Base-by-base conservation (phyloP, 2,113 vertebrate species). In the Callipepla californica region DNA sequence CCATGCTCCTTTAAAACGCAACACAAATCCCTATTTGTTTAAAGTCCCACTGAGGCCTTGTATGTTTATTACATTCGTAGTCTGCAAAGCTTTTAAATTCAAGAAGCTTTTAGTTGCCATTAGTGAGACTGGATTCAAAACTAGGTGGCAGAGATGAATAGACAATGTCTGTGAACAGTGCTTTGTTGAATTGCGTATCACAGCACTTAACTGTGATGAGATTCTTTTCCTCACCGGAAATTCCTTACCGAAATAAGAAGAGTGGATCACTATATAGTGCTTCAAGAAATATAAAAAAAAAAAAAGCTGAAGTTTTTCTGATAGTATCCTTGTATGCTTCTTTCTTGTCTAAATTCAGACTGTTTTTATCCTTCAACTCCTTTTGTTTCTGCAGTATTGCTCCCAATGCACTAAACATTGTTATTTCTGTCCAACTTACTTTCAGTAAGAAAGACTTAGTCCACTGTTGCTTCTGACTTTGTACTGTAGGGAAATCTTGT, bases 351-450 rank as follows among this genome's bases (percentile, higher is more conserved):
- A 88, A 92, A 94, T 80, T 89, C 89, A 93, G 61, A 87, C 78
- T 91, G 48, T 2, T 94, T 93, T 97, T 96, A 97, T 97, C 95
- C 82, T 90, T 81, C 73, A 95, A 47, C 82, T 87, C 85, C 91
- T 85, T 94, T 96, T 96, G 93, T 95, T 97, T 96, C 87, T 82
- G 65, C 40, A 73, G 94, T 95, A 85, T 91, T 95, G 83, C 87
- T 92, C 45, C 91, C 72, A 96, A 45, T 95, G 63, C 90, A 44
- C 66, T 80, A 59, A 25, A 82, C 85, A 86, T 97, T 96, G 86
- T 94, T 97, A 96, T 84, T 97, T 97, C 95, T 97, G 96, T 95
- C 89, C 79, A 97, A 92, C 70, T 97, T 96, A 86, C 76, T 79
- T 73, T 97, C 92, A 96, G 82, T 96, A 69, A 93, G 89, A 86